phyloP scores from a whole-genome alignment of 2,113 vertebrate species.

The Vimba vimba region DNA sequence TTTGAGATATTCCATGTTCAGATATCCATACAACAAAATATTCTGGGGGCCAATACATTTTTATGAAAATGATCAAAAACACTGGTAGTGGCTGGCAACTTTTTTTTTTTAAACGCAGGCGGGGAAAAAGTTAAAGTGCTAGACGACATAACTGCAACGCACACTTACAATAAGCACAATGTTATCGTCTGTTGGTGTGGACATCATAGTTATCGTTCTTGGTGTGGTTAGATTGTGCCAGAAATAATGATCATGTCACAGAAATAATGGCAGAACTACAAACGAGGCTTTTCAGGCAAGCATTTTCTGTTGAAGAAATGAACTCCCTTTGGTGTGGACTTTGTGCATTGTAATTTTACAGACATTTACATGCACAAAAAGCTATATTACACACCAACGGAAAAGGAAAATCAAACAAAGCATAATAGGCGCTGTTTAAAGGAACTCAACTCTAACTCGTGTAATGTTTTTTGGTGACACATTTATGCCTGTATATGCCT shows the following conservation, averaged over 20 bases:
- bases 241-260: no score
- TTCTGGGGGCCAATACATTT: no score
- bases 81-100: no score
- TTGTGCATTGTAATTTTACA: background rate
- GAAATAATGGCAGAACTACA: background rate
- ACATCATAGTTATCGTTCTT: background rate
- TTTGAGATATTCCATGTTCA: background rate
- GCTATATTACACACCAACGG: background rate
- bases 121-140: background rate
- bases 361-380: background rate
- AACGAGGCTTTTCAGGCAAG: background rate
- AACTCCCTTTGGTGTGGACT: background rate
- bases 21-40: background rate
- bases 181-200: background rate
- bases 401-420: background rate
- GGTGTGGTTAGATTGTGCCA: background rate
- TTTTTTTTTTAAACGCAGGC: no score
- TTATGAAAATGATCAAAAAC: no score
- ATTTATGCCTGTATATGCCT: background rate
- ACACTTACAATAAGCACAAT: background rate
- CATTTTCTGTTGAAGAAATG: background rate
- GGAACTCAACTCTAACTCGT: background rate
- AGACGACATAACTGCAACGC: background rate
- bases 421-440: background rate
- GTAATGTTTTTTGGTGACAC: background rate